Evolutionary conservation across 2,888 invertebrate genomes (phyloP), one percentile per base, ranked within the genome.

Genomic region (Macrosiphum euphorbiae): DNA sequence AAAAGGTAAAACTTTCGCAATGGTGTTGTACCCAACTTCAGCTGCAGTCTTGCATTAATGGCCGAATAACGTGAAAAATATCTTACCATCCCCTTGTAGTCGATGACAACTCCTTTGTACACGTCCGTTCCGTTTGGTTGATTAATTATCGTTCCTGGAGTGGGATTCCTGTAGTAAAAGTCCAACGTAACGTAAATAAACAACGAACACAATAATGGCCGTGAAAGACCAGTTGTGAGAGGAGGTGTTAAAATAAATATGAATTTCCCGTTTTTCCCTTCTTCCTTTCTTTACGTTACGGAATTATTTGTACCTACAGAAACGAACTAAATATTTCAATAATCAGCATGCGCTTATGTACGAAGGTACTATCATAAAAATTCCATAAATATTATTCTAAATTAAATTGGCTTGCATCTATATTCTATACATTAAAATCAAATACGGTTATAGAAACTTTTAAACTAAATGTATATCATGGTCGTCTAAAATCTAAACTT

Each of bases 121-220:
- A 97, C 96, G 95, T 97, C 96, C 7, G 96, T 95, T 84, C 97
- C 97, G 95, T 96, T 95, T 1, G 97, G 97, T 47, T 96, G 95
- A 95, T 97, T 97, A 95, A 97, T 96, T 58, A 97, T 95, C 86
- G 96, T 96, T n/a, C 97, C 97, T 92, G 96, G 96, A 28, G 96
- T 96, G 13, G 96, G 97, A 95, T 97, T 97, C 11, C 94, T 94
- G 11, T 61, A 10, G n/a, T n/a, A n/a, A 11, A 35, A 90, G 1
- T 20, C 35, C 78, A 78, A 78, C 0, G 7, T 8, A 86, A 86
- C 0, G 13, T 87, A 52, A 87, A 87, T 35, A 78, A 78, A 24
- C 35, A 78, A 78, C 3, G 8, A 3, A 67, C 16, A 67, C 4
- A n/a, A 78, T 78, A 20, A 35, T 35, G 2, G 0, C 20, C 35